Evolutionary conservation across 2,888 invertebrate species (phyloP).

Genomic region (Flexamia atlantica): DNA sequence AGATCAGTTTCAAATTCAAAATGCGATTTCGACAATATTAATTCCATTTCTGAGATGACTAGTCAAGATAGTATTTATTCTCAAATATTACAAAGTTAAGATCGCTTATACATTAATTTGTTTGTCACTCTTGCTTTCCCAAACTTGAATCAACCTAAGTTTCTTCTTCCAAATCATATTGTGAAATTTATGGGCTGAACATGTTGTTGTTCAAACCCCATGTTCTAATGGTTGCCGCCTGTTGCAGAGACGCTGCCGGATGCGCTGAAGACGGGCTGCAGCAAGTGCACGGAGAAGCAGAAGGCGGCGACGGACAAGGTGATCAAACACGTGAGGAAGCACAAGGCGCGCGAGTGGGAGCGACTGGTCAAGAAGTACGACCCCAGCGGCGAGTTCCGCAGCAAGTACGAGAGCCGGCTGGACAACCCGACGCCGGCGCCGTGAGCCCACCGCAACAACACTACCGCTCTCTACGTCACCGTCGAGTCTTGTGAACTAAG

Average conservation of each 20-base stretch:
- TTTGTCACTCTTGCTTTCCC: too few relatives aligned
- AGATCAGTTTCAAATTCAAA: too few relatives aligned
- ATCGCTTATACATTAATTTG: too few relatives aligned
- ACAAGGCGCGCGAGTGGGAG: constrained; percentile 83
- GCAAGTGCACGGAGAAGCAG: constrained; percentile 83
- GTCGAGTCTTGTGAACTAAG: too few relatives aligned
- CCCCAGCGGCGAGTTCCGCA: constrained; percentile 82
- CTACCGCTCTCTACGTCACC: neutral
- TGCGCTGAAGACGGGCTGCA: constrained; percentile 83
- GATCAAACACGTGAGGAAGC: constrained; percentile 80
- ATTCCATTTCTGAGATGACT: too few relatives aligned
- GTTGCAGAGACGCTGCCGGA: constrained; percentile 83
- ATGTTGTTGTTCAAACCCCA: too few relatives aligned
- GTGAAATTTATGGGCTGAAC: too few relatives aligned
- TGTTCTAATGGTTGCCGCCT: neutral
- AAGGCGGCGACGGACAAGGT: constrained; percentile 80
- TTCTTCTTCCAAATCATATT: too few relatives aligned
- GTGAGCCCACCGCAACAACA: neutral
- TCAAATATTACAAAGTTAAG: too few relatives aligned
- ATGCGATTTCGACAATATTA: too few relatives aligned
- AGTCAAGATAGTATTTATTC: too few relatives aligned
- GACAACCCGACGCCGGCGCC: neutral
- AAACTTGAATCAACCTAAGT: too few relatives aligned
- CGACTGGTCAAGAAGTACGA: constrained; percentile 83
- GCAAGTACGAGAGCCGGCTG: constrained; percentile 67